These are phyloP conservation scores for Mythimna lalbum DNA, from an alignment of 2,888 invertebrate genomes.

Conservation along the genomic window DNA sequence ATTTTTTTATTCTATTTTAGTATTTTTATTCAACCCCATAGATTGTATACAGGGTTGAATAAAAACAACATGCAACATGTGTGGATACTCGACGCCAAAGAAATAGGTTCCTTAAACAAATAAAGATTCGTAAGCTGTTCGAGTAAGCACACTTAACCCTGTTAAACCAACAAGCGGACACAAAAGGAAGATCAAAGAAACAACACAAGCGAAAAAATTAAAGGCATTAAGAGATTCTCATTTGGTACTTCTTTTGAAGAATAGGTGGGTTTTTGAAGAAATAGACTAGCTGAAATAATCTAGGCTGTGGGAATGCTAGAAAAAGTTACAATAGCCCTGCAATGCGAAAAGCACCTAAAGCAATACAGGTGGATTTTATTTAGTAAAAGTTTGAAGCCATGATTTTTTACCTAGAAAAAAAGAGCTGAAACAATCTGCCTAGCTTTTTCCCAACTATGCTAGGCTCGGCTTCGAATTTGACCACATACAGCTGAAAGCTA, in stretches of 20 bases:
- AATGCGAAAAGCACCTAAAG: too few relatives aligned
- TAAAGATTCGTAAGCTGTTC: not conserved
- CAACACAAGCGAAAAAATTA: not conserved
- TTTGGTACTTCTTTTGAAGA: not conserved
- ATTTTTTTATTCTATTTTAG: not conserved
- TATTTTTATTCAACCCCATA: not conserved
- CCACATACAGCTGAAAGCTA: too few relatives aligned
- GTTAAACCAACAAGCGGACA: not conserved
- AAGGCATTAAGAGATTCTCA: not conserved
- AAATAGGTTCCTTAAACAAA: not conserved
- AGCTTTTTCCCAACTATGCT: too few relatives aligned
- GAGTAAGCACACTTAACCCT: not conserved
- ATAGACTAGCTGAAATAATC: not conserved
- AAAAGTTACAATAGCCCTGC: too few relatives aligned
- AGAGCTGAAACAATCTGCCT: too few relatives aligned
- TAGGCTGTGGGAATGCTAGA: too few relatives aligned
- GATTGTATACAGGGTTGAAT: not conserved
- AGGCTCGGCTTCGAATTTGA: too few relatives aligned
- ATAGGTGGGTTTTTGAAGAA: not conserved
- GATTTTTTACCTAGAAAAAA: too few relatives aligned
- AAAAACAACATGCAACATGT: not conserved
- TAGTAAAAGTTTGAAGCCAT: not conserved
- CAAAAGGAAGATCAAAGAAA: conserved; percentile 2
- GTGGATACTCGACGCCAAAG: not conserved
- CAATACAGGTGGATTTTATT: too few relatives aligned